These are phyloP conservation scores for Nycteola revayana DNA, from an alignment of 2,888 invertebrate species.

Conservation along the genomic window DNA sequence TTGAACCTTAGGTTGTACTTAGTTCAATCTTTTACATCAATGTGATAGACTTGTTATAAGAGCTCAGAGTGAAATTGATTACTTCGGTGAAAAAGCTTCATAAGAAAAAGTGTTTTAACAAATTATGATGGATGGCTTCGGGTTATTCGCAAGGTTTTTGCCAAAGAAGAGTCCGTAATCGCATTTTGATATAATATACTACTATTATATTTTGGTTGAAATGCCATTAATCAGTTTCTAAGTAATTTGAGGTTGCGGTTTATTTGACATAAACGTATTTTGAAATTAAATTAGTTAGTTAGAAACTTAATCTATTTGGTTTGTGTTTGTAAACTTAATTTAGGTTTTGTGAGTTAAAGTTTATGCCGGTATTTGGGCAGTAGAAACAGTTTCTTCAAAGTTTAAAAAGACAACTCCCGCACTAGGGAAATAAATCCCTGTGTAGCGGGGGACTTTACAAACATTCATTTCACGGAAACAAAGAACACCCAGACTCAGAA, in stretches of 20 bases:
- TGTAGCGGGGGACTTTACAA: too few relatives aligned
- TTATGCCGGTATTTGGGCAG: too few relatives aligned
- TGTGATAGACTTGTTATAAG: constrained; percentile 1
- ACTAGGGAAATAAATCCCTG: too few relatives aligned
- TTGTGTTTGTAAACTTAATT: too few relatives aligned
- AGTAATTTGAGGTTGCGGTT: background rate
- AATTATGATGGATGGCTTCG: constrained; percentile 29
- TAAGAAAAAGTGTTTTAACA: constrained; percentile 26
- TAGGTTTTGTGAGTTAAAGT: too few relatives aligned
- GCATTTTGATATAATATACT: constrained; percentile 14
- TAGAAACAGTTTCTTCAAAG: too few relatives aligned
- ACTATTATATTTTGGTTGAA: constrained; percentile 1
- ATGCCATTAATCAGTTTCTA: background rate
- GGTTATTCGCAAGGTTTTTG: constrained; percentile 11
- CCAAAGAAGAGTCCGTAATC: constrained; percentile 8
- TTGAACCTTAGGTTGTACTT: too few relatives aligned
- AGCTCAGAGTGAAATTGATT: constrained; percentile 17
- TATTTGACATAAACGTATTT: background rate
- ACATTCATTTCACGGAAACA: too few relatives aligned
- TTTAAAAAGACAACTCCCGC: too few relatives aligned
- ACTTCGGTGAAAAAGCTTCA: constrained; percentile 21
- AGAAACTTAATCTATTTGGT: background rate
- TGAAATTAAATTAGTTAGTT: background rate
- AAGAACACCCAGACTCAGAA: too few relatives aligned
- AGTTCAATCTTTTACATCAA: background rate